Base-by-base conservation (phyloP, 2,113 vertebrate species). In the Tonatia bakeri region DNA sequence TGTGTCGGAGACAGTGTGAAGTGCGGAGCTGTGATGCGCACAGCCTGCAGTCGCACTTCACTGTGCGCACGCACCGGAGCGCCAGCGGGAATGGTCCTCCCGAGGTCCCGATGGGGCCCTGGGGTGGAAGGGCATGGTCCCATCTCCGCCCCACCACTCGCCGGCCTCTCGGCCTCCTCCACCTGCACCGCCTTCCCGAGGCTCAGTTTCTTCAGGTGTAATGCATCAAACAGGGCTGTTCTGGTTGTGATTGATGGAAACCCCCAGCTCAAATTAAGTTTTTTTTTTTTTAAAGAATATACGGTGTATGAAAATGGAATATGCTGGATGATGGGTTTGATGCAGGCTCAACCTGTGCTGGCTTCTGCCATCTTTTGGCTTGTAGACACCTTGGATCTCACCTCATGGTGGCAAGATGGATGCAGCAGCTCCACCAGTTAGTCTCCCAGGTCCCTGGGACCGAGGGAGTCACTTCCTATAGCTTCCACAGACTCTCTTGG, bases 41-140 rank as follows among this genome's bases (percentile, higher is more conserved):
- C 59, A 33, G 3, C 77, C 81, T 86, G 67, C 54, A 72, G 70
- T 17, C 52, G 9, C 50, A 31, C 0, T 0, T n/a, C 28, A 12
- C 40, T 0, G 0, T 0, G 38, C 16, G 36, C 0, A 0, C 10
- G 36, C 0, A 0, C 10, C 3, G 0, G 70, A 22, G 69, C 0
- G 2, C 94, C 54, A 43, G 92, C 77, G 80, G 81, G 75, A 28
- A 45, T 3, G 12, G 72, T 43, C 77, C 31, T 47, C 14, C 0
- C 0, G 7, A 61, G 90, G 73, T 0, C 36, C 15, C 0, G 0
- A 11, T 45, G 43, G 52, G 38, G 36, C 19, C 17, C 19, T 0
- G 19, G 7, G 65, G 80, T 13, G 47, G 82, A 14, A 84, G 61
- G 6, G 9, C 22, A 69, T 47, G 50, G 50, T 20, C 31, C 1